Evolutionary conservation across 2,113 vertebrate species (phyloP), one percentile per base, ranked within the genome.

Genomic region (Sterrhoptilus dennistouni): DNA sequence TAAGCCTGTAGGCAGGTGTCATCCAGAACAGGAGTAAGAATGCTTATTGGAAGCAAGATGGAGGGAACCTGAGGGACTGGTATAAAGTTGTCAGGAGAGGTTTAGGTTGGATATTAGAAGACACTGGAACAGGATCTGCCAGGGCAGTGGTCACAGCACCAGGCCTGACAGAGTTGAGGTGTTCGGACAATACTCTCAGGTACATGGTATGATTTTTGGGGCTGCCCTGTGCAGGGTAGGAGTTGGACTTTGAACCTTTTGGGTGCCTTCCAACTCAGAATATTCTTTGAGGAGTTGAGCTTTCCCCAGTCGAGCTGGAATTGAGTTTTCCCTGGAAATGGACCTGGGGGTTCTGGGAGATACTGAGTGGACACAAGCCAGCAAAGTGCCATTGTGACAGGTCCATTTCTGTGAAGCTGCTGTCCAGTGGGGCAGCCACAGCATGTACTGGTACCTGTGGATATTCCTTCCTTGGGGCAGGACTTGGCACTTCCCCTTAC

Each of bases 401-500:
- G 4, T 49, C 38, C 2, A 8, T 50, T 72, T 53, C 24, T 54
- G 29, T n/a, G 5, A 21, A 33, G 21, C 50, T 25, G 15, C 60
- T 74, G 44, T 38, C 22, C 13, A 14, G 22, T 2, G 2, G 19
- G 14, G 25, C 7, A 13, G 8, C 24, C 19, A 2, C 8, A 40
- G 17, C 14, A 18, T 4, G 3, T 29, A 1, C 10, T 33, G 25
- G 3, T 89, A 17, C 18, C 19, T 36, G 19, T 53, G 29, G 13
- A 24, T 15, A 5, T 49, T 72, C 17, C 5, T 54, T 35, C 21
- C 7, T 5, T 7, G 9, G 11, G 25, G 6, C 14, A 52, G 44
- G 12, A 27, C 31, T 77, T 31, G 24, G 19, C 7, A 2, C 4
- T 23, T 63, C 3, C 3, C 5, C 2, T 60, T 49, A 5, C 5